phyloP scores from a whole-genome alignment of 2,888 invertebrate genomes.

The Microctonus hyperodae region DNA sequence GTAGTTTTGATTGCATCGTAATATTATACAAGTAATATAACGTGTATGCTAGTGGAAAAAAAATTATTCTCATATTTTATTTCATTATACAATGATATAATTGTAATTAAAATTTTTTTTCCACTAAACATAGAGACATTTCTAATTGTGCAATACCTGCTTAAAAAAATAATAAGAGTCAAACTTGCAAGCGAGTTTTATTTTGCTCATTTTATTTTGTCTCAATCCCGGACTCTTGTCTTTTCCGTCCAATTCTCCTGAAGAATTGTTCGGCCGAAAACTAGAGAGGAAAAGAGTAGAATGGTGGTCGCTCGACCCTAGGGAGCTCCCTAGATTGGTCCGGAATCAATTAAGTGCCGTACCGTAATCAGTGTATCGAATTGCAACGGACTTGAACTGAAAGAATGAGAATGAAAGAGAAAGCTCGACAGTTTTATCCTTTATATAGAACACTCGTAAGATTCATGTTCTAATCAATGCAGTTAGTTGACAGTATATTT shows the following conservation, averaged over 20 bases:
- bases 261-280: conserved; percentile 11
- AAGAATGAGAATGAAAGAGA: background rate
- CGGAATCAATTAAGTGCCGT: conserved; percentile 59
- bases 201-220: background rate
- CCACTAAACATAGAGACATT: background rate
- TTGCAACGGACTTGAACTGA: conserved; percentile 23
- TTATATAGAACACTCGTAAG: conserved; percentile 40
- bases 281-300: conserved; percentile 4
- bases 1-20: no score
- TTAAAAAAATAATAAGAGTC: background rate
- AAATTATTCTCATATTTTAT: no score
- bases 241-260: background rate
- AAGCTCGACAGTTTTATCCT: background rate
- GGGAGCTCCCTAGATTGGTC: conserved; percentile 52
- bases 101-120: no score
- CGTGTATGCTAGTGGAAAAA: no score
- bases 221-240: conserved; percentile 1
- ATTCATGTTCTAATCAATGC: conserved; percentile 61
- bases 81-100: no score
- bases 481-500: conserved; percentile 53
- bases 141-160: background rate
- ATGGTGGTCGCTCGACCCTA: conserved; percentile 28
- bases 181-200: conserved; percentile 1
- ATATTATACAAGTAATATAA: no score
- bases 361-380: conserved; percentile 59